Evolutionary conservation across 2,797 vertebrate species (phyloP), one percentile per base, ranked within the genome.

Genomic region (Bovichtus variegatus): DNA sequence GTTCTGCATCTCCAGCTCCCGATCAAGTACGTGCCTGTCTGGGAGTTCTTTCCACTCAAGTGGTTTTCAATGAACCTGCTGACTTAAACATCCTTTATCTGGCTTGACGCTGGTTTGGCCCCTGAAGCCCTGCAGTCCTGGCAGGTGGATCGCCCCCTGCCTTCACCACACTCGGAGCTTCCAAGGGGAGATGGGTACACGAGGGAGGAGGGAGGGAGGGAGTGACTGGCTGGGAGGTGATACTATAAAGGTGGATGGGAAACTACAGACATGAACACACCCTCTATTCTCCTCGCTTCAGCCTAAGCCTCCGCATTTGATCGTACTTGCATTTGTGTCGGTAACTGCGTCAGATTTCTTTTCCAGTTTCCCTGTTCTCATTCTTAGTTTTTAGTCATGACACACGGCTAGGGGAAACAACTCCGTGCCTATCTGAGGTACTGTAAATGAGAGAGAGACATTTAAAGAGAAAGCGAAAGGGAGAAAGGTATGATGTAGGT

Each of bases 51-150:
- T 88, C 74, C 88, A 83, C 81, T 71, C 80, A 85, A 90, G 74
- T 82, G 82, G 68, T 82, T 91, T 89, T 86, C 83, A 86, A 40
- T 86, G 71, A 89, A 86, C 83, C 84, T 91, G 89, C 84, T 86
- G 89, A 89, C 81, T 88, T 87, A 76, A 74, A 79, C 50, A 69
- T 78, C 63, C 81, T 76, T 87, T 83, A 85, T 92, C 76, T 83
- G 74, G 74, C 62, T 69, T 65, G 76, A 87, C 70, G 15, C 71
- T 55, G 76, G 59, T 90, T 85, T 86, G 74, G 78, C 66, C 77
- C 65, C 76, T 72, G 69, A 64, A 63, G 81, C 49, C 63, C 62
- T 70, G 58, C 7, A 31, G 68, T 53, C 51, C 76, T 75, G 80
- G 76, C 86, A 89, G 88, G 87, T 88, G 84, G 85, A 82, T 84